These are phyloP conservation scores for Gallinago paraguaiae DNA, from an alignment of 2,113 vertebrate genomes.

Conservation along the genomic window DNA sequence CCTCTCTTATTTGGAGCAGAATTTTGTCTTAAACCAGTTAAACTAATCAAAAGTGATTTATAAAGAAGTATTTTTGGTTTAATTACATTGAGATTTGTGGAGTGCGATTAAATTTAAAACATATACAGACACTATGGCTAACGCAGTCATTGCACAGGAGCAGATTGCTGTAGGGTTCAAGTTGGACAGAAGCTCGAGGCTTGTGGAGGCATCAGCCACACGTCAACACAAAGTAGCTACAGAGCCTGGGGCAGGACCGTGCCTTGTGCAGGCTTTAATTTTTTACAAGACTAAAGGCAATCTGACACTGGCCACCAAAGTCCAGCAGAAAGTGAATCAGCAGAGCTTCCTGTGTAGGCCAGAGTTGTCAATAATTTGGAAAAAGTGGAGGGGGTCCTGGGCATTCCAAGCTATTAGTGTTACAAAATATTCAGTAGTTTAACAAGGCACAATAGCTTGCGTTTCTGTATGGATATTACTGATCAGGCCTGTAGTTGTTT, in stretches of 20 bases:
- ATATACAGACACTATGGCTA: not conserved
- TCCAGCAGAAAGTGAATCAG: not conserved
- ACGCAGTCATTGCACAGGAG: not conserved
- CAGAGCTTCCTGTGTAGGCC: not conserved
- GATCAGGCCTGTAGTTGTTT: not conserved
- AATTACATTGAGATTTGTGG: conserved; percentile 35
- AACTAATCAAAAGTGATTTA: conserved; percentile 17
- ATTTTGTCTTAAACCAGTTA: conserved; percentile 21
- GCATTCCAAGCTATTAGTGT: not conserved
- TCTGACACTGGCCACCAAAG: not conserved
- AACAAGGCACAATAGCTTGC: not conserved
- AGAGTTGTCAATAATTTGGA: not conserved
- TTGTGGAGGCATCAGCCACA: not conserved
- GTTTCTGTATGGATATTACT: not conserved
- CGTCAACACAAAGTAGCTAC: not conserved
- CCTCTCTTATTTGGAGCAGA: not conserved
- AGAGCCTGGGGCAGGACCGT: not conserved
- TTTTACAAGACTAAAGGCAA: not conserved
- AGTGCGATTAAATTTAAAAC: conserved; percentile 40
- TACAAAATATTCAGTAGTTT: not conserved
- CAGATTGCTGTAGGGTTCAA: not conserved
- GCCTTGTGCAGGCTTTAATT: not conserved
- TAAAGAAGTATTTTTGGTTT: conserved; percentile 29
- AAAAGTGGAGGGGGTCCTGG: not conserved
- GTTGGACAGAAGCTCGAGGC: not conserved